Conservation (phyloP, 2,113 vertebrate species). For the Pheucticus melanocephalus region DNA sequence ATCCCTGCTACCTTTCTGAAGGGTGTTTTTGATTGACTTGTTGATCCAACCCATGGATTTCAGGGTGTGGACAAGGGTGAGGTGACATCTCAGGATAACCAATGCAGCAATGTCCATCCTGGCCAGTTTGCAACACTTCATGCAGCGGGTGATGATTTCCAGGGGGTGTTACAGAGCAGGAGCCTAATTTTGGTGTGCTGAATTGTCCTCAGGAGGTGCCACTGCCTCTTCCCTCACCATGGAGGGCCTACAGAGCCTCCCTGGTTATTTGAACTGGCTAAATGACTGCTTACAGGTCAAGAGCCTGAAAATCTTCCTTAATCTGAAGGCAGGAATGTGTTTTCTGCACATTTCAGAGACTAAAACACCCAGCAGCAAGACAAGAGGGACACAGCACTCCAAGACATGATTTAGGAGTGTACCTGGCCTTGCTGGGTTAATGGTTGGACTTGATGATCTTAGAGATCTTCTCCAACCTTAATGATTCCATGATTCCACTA, state of each 20-base stretch:
- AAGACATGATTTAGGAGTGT: background rate
- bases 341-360: background rate
- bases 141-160: background rate
- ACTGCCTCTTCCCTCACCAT: background rate
- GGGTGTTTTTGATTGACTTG: background rate
- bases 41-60: background rate
- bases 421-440: background rate
- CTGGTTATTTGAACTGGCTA: background rate
- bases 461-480: background rate
- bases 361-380: background rate
- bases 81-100: background rate
- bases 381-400: background rate
- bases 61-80: background rate
- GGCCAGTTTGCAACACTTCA: background rate
- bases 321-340: background rate
- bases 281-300: background rate
- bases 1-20: background rate
- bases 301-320: background rate
- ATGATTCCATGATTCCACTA: background rate
- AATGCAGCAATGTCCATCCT: background rate
- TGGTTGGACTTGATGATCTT: accelerated
- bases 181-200: background rate
- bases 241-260: background rate
- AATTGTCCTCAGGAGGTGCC: background rate
- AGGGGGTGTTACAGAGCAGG: background rate